phyloP scores from a whole-genome alignment of 2,113 vertebrate genomes.

The Dipodomys stephensi region DNA sequence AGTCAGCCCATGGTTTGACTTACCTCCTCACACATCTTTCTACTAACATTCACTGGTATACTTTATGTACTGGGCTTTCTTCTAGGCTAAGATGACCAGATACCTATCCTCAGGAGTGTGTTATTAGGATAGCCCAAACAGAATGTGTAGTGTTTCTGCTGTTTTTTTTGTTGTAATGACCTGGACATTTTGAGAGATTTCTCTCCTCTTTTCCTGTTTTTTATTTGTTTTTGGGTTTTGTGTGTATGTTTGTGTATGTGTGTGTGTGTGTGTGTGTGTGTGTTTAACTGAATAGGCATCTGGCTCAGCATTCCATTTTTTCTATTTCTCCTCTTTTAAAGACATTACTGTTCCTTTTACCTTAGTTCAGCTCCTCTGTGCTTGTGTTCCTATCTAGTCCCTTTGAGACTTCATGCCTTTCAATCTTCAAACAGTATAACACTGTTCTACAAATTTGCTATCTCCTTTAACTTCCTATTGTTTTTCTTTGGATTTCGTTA shows the following conservation, averaged over 20 bases:
- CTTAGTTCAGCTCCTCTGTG: not conserved
- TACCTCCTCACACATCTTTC: not conserved
- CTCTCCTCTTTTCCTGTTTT: not conserved
- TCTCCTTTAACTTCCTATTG: conserved; percentile 16
- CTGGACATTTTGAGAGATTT: conserved; percentile 12
- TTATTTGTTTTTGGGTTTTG: too few relatives aligned
- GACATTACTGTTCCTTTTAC: not conserved
- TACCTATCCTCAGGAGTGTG: not conserved
- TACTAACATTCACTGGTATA: not conserved
- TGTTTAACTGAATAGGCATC: too few relatives aligned
- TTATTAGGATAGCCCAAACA: not conserved
- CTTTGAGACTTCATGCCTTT: not conserved
- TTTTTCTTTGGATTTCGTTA: conserved; percentile 16
- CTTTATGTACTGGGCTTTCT: not conserved
- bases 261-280: too few relatives aligned
- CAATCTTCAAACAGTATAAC: not conserved
- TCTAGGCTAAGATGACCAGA: not conserved
- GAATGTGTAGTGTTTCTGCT: not conserved
- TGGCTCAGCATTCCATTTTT: not conserved
- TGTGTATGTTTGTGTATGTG: too few relatives aligned
- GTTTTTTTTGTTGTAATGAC: not conserved
- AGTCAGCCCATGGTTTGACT: not conserved
- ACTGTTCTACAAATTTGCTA: not conserved
- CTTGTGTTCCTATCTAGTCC: not conserved
- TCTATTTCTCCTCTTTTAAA: not conserved